Percentiles rank a stretch among this genome's conserved stretches.
phyloP scores from a whole-genome alignment of 1,140 invertebrate genomes.

The Caenorhabditis tropicalis region DNA sequence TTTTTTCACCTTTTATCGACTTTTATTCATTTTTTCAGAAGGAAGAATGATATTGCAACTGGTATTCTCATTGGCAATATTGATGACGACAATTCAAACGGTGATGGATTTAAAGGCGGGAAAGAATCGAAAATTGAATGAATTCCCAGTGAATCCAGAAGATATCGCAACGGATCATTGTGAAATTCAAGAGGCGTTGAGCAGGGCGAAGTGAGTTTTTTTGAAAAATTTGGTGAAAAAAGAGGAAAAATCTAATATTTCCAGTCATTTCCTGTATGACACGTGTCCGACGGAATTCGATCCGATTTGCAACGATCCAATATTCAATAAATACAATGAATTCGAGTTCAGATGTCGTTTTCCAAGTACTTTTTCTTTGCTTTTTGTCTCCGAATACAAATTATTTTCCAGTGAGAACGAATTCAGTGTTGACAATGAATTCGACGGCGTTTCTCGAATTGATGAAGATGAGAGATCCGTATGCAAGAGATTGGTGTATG shows the following conservation, averaged over 20 bases:
- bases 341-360: conserved; percentile 9
- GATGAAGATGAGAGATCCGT: neutral
- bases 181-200: neutral
- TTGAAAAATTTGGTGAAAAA: neutral
- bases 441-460: neutral
- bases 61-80: neutral
- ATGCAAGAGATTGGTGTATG: conserved; percentile 46
- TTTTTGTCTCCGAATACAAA: neutral
- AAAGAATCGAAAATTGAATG: neutral
- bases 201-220: neutral
- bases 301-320: conserved; percentile 3
- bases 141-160: neutral
- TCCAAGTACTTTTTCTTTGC: neutral
- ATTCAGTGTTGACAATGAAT: neutral
- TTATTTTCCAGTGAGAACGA: neutral
- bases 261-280: neutral
- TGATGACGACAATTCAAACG: neutral
- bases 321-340: neutral
- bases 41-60: neutral
- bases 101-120: neutral
- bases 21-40: neutral
- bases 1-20: neutral
- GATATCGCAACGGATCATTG: neutral
- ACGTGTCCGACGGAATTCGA: neutral
- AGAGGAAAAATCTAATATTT: neutral